These are phyloP conservation scores for Aegithalos caudatus DNA, from an alignment of 2,113 vertebrate genomes.

Conservation along the genomic window DNA sequence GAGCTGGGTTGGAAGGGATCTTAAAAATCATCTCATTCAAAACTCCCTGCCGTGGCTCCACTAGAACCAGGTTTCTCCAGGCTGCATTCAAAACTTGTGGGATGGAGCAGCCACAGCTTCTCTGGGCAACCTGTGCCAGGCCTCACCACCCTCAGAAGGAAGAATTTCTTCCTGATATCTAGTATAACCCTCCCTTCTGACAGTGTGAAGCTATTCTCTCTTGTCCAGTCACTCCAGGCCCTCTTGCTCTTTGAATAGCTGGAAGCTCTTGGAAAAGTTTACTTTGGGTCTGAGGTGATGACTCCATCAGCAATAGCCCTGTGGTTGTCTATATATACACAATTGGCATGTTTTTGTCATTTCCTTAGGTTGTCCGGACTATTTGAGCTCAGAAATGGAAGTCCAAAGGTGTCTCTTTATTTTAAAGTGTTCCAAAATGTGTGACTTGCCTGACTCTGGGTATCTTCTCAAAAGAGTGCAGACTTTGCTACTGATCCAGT, in stretches of 20 bases:
- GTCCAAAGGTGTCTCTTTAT: not conserved
- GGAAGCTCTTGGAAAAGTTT: not conserved
- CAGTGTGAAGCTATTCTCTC: not conserved
- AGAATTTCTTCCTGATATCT: not conserved
- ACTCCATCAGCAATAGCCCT: not conserved
- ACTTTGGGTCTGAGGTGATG: not conserved
- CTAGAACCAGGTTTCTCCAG: rapidly evolving
- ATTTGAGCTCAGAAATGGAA: not conserved
- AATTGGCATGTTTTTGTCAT: not conserved
- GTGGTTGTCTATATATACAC: not conserved
- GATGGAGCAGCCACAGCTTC: not conserved
- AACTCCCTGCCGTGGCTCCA: not conserved
- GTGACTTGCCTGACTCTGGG: not conserved
- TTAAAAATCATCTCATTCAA: not conserved
- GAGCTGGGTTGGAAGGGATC: not conserved
- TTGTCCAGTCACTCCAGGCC: not conserved
- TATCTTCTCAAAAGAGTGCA: not conserved
- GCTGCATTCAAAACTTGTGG: not conserved
- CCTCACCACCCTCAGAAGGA: not conserved
- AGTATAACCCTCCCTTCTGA: not conserved
- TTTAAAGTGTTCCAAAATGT: not conserved
- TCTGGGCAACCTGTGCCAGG: not conserved
- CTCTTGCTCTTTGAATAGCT: too few species aligned
- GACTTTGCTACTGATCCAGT: not conserved
- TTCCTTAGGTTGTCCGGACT: not conserved